These are phyloP conservation scores for Drosophila nigrodunni DNA, from an alignment of 1,140 invertebrate species.

Conservation along the genomic window DNA sequence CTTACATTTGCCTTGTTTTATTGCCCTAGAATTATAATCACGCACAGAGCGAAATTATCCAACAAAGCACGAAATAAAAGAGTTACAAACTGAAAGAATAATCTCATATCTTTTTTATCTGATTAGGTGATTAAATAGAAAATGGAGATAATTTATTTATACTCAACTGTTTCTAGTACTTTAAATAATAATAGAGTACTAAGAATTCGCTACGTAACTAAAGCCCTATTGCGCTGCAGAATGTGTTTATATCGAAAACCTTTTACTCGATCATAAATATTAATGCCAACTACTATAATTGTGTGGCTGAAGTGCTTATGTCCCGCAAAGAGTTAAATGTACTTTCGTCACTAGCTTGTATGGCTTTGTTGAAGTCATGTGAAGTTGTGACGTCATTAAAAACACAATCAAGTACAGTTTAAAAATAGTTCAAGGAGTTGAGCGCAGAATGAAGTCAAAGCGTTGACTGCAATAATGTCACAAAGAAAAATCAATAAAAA, in stretches of 20 bases:
- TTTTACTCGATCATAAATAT: slow-evolving; percentile 19
- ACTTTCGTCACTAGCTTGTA: too few relatives aligned
- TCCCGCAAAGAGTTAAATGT: slow-evolving; percentile 16
- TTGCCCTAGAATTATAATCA: slow-evolving; percentile 61
- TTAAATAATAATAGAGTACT: too few relatives aligned
- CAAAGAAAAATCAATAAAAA: slow-evolving; percentile 64
- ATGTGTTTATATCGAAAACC: background rate
- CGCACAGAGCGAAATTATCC: slow-evolving; percentile 27
- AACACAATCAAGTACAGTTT: slow-evolving; percentile 28
- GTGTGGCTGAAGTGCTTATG: slow-evolving; percentile 14
- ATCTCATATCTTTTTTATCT: background rate
- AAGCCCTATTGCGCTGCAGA: background rate
- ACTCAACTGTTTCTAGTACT: too few relatives aligned
- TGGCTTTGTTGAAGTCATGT: slow-evolving; percentile 28
- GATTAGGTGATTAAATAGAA: background rate
- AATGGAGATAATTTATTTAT: too few relatives aligned
- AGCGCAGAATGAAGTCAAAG: background rate
- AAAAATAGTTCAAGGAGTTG: slow-evolving; percentile 61
- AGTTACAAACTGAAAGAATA: background rate
- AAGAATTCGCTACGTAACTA: too few relatives aligned
- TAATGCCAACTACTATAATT: slow-evolving; percentile 1
- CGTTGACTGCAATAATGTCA: slow-evolving; percentile 42
- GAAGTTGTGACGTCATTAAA: slow-evolving; percentile 44
- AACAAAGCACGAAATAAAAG: slow-evolving; percentile 1
- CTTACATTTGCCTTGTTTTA: slow-evolving; percentile 73